A percentile compares a stretch with the other conserved stretches of the same genome.
phyloP scores from a whole-genome alignment of 35 echinoderm and acorn worm species.

The Ophiothrix spiculata region DNA sequence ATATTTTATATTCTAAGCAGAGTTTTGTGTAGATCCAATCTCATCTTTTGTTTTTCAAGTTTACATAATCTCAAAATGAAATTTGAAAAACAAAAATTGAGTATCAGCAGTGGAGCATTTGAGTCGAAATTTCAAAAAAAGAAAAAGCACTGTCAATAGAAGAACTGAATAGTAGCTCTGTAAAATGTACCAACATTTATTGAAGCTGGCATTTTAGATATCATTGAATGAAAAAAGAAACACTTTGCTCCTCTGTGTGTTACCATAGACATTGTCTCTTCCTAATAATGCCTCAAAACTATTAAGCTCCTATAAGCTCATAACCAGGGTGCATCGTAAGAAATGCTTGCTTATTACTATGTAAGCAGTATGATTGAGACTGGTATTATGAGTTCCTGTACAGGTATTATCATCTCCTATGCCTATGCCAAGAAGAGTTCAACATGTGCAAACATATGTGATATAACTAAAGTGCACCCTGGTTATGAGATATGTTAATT shows the following conservation, averaged over 20 bases:
- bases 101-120: neutral
- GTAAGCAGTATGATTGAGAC: neutral
- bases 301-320: slow-evolving; percentile 5
- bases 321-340: neutral
- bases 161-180: neutral
- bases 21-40: neutral
- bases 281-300: neutral
- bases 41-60: neutral
- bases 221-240: neutral
- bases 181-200: neutral
- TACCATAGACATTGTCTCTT: neutral
- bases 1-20: too few species aligned
- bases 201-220: neutral
- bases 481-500: neutral
- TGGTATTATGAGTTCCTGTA: neutral
- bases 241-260: slow-evolving; percentile 4
- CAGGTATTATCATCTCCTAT: neutral
- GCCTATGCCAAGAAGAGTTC: neutral
- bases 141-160: neutral
- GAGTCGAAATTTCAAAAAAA: neutral
- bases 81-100: neutral
- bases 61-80: neutral
- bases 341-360: neutral
- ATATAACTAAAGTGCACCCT: too few species aligned
- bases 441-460: too few species aligned